phyloP scores from a whole-genome alignment of 2,888 invertebrate species.

The Gymnocheta viridis region DNA sequence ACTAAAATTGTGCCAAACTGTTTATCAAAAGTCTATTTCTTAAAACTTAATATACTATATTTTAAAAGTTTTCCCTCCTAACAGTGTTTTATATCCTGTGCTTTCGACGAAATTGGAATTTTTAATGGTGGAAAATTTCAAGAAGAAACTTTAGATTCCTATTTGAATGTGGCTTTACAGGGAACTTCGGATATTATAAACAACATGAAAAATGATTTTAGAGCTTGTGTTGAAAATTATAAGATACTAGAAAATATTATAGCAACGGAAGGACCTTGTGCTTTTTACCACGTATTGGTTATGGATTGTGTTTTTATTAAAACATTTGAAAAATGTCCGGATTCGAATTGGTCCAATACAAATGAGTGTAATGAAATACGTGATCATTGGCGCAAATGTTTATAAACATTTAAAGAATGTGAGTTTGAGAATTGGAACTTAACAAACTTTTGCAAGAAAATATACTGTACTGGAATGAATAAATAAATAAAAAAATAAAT shows the following conservation, averaged over 20 bases:
- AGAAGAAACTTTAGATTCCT: not conserved
- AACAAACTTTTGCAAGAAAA: too few relatives aligned
- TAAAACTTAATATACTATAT: not conserved
- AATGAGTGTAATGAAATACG: constrained; percentile 27
- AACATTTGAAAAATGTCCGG: constrained; percentile 39
- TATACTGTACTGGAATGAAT: too few relatives aligned
- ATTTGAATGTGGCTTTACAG: constrained; percentile 2
- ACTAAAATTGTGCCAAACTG: too few relatives aligned
- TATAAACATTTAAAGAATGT: too few relatives aligned
- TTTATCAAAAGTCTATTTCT: not conserved
- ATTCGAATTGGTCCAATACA: constrained; percentile 28
- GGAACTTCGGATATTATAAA: not conserved
- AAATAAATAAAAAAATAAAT: too few relatives aligned
- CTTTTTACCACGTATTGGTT: constrained; percentile 5
- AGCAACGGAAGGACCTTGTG: not conserved
- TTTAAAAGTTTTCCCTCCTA: not conserved
- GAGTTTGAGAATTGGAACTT: too few relatives aligned
- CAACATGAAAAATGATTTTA: not conserved
- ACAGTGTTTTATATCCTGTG: constrained; percentile 30
- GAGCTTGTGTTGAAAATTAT: constrained; percentile 6
- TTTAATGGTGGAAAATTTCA: not conserved
- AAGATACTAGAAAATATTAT: not conserved
- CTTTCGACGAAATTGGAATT: not conserved
- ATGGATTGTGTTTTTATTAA: constrained; percentile 41
- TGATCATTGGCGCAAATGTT: constrained; percentile 12